Percentiles rank a stretch among this genome's conserved stretches.
Conservation (phyloP, 2,113 vertebrate genomes). For the Spheniscus mendiculus region DNA sequence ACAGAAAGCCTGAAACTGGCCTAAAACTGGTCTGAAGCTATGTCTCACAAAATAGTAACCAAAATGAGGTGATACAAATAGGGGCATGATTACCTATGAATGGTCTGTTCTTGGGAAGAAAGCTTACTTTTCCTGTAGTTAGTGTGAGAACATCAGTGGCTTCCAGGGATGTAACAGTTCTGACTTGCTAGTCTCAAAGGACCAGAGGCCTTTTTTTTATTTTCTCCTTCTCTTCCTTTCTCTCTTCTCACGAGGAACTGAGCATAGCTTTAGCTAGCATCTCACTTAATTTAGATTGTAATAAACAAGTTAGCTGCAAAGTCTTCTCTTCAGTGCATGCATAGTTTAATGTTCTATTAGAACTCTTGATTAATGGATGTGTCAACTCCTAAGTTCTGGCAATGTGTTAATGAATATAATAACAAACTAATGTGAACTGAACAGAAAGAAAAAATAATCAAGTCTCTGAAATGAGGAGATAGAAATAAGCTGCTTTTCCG, state of each 20-base stretch:
- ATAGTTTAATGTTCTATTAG: neutral
- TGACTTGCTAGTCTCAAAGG: neutral
- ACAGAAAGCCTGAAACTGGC: neutral
- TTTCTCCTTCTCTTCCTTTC: neutral
- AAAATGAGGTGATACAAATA: neutral
- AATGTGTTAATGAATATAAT: neutral
- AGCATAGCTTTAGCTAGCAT: neutral
- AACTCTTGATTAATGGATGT: neutral
- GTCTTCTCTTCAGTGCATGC: neutral
- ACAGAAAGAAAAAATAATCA: neutral
- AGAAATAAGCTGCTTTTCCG: neutral
- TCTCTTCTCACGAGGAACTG: neutral
- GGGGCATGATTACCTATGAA: neutral
- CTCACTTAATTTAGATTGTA: neutral
- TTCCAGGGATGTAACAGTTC: neutral
- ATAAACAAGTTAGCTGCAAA: neutral
- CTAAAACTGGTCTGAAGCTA: neutral
- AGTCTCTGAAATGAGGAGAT: neutral
- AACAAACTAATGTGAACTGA: neutral
- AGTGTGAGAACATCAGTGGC: neutral
- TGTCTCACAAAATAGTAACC: neutral
- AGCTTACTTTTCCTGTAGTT: neutral
- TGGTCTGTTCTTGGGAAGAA: neutral
- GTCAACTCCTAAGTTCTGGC: neutral
- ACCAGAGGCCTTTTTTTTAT: neutral